Percentiles rank a stretch among this genome's conserved stretches.
phyloP scores from a whole-genome alignment of 2,888 invertebrate species.

The Pasiphila rectangulata region DNA sequence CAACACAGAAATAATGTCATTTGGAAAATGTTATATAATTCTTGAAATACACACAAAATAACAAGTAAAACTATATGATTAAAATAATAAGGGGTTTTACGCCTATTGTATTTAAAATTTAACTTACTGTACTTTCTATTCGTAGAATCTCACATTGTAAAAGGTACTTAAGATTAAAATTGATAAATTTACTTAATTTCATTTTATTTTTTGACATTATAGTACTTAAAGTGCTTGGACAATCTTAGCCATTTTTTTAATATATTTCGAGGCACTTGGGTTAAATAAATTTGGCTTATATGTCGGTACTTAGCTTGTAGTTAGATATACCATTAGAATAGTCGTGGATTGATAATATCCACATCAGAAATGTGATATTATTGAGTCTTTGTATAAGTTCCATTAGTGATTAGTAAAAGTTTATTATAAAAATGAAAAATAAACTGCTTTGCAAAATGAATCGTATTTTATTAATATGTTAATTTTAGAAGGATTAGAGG shows the following conservation, averaged over 20 bases:
- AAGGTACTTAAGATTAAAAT: slow-evolving; percentile 29
- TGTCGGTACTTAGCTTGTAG: slow-evolving; percentile 59
- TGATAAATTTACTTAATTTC: slow-evolving; percentile 21
- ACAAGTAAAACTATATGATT: too few species aligned
- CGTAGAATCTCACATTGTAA: slow-evolving; percentile 38
- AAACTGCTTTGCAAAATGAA: slow-evolving; percentile 54
- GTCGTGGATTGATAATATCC: slow-evolving; percentile 83
- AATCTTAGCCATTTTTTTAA: slow-evolving; percentile 2
- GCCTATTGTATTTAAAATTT: slow-evolving; percentile 26
- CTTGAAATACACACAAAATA: background rate
- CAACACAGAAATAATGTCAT: slow-evolving; percentile 33
- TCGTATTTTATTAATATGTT: slow-evolving; percentile 28
- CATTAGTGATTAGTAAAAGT: slow-evolving; percentile 56
- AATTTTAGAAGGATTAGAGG: too few species aligned
- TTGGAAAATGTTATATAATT: slow-evolving; percentile 5
- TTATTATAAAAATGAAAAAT: slow-evolving; percentile 51
- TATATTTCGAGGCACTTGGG: slow-evolving; percentile 17
- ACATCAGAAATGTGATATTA: slow-evolving; percentile 87
- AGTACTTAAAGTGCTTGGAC: slow-evolving; percentile 2
- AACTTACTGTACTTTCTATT: slow-evolving; percentile 12
- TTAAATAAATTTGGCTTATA: slow-evolving; percentile 36
- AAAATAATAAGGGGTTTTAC: slow-evolving; percentile 4
- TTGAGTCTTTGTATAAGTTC: slow-evolving; percentile 80
- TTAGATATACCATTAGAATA: slow-evolving; percentile 42
- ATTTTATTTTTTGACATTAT: slow-evolving; percentile 5